Evolutionary conservation across 1,140 invertebrate genomes (phyloP).

Genomic region (Drosophila littoralis): DNA sequence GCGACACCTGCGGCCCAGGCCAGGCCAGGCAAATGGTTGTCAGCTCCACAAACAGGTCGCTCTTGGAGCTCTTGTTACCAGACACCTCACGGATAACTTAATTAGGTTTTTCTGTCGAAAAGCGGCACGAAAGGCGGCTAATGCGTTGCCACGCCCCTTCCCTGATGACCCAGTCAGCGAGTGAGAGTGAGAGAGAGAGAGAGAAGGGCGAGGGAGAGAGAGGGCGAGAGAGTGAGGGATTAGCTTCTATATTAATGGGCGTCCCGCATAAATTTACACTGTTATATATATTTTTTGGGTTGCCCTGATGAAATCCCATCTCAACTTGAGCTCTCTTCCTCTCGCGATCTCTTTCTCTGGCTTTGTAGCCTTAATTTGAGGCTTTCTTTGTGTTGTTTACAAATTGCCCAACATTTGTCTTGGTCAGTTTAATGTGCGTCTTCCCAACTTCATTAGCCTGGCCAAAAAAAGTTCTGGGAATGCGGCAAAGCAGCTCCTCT

Average conservation of each 20-base stretch:
- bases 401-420: conserved; percentile 71
- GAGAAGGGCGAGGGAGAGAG: not conserved
- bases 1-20: conserved; percentile 41
- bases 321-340: not conserved
- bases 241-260: conserved; percentile 30
- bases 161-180: conserved; percentile 32
- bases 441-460: conserved; percentile 61
- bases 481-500: not conserved
- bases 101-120: conserved; percentile 54
- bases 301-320: conserved; percentile 28
- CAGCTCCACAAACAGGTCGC: conserved; percentile 5
- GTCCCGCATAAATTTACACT: conserved; percentile 38
- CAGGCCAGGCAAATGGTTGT: conserved; percentile 9
- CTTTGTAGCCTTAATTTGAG: conserved; percentile 43
- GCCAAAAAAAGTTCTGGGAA: conserved; percentile 54
- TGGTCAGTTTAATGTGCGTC: conserved; percentile 74
- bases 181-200: not conserved
- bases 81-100: conserved; percentile 30
- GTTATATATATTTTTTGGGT: conserved; percentile 35
- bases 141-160: conserved; percentile 51
- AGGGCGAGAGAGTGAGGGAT: not conserved
- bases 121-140: conserved; percentile 39
- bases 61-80: conserved; percentile 1
- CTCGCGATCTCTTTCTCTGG: not conserved
- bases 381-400: conserved; percentile 55